A percentile compares a stretch with the other conserved stretches of the same genome.
These are phyloP conservation scores for Podabrus alpinus DNA, from an alignment of 2,888 invertebrate species.

Conservation along the genomic window DNA sequence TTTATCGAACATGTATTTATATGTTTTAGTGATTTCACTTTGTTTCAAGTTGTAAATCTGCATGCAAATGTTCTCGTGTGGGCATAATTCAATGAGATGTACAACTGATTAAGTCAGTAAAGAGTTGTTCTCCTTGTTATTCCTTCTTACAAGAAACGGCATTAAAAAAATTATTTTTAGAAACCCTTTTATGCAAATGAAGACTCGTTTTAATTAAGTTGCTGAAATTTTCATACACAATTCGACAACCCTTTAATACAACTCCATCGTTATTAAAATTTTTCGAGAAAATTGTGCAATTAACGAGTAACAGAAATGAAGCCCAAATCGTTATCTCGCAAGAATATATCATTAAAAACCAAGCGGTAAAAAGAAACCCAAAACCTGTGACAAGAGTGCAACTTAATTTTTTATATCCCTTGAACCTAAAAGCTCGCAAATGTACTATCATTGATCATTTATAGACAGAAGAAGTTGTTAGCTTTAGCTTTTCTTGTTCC, in stretches of 20 bases:
- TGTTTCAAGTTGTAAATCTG: conserved; percentile 42
- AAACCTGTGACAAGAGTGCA: conserved; percentile 19
- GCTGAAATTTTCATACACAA: background rate
- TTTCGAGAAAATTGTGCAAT: background rate
- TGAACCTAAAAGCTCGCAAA: conserved; percentile 30
- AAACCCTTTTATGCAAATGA: conserved; percentile 1
- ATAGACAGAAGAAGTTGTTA: conserved; percentile 25
- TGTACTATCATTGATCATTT: conserved; percentile 31
- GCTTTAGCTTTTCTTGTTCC: conserved; percentile 20
- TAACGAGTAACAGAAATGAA: background rate
- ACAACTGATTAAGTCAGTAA: conserved; percentile 37
- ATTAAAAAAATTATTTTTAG: conserved; percentile 4
- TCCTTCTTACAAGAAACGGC: conserved; percentile 27
- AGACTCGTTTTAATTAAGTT: background rate
- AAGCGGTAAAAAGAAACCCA: conserved; percentile 11
- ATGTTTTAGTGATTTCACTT: conserved; percentile 39
- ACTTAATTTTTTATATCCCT: conserved; percentile 23
- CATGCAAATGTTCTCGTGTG: conserved; percentile 42
- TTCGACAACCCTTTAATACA: background rate
- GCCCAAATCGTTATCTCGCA: background rate
- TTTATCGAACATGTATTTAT: conserved; percentile 42
- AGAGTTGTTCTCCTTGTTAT: conserved; percentile 35
- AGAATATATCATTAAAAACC: conserved; percentile 13
- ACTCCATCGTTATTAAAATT: background rate
- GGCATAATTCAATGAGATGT: conserved; percentile 36